Evolutionary conservation across 1,140 invertebrate genomes (phyloP).

Genomic region (Muscidifurax raptorellus): DNA sequence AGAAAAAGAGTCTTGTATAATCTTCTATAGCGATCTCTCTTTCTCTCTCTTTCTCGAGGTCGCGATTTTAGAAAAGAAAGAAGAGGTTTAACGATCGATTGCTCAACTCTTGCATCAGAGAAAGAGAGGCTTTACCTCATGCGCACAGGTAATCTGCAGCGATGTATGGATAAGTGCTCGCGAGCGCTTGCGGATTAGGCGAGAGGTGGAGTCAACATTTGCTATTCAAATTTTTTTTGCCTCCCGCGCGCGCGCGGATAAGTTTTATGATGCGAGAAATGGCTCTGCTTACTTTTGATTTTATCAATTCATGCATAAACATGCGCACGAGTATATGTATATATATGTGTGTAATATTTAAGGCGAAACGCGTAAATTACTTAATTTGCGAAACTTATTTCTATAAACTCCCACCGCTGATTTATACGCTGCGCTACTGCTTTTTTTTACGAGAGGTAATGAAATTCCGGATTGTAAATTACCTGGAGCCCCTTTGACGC

Average conservation of each 20-base stretch:
- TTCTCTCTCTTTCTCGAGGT: too few relatives aligned
- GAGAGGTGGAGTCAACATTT: constrained; percentile 42
- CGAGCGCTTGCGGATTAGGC: constrained; percentile 16
- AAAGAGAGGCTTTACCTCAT: not conserved
- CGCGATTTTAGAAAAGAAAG: constrained; percentile 8
- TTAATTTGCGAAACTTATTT: constrained; percentile 32
- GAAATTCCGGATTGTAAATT: not conserved
- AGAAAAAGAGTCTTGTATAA: not conserved
- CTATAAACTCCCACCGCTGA: not conserved
- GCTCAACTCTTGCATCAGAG: not conserved
- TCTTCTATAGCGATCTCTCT: not conserved
- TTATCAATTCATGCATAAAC: constrained; percentile 47
- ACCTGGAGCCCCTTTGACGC: not conserved
- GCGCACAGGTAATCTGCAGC: not conserved
- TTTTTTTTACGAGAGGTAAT: not conserved
- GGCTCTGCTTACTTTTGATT: constrained; percentile 47
- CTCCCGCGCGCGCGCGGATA: constrained; percentile 29
- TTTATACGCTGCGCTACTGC: not conserved
- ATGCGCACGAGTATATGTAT: not conserved
- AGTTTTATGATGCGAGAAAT: constrained; percentile 48
- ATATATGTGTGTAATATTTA: constrained; percentile 25
- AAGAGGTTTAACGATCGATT: constrained; percentile 28
- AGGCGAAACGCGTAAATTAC: constrained; percentile 27
- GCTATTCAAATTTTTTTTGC: constrained; percentile 47
- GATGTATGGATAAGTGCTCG: not conserved